Percentiles rank a stretch among this genome's conserved stretches.
Conservation (phyloP, 2,113 vertebrate species). For the Vimba vimba region DNA sequence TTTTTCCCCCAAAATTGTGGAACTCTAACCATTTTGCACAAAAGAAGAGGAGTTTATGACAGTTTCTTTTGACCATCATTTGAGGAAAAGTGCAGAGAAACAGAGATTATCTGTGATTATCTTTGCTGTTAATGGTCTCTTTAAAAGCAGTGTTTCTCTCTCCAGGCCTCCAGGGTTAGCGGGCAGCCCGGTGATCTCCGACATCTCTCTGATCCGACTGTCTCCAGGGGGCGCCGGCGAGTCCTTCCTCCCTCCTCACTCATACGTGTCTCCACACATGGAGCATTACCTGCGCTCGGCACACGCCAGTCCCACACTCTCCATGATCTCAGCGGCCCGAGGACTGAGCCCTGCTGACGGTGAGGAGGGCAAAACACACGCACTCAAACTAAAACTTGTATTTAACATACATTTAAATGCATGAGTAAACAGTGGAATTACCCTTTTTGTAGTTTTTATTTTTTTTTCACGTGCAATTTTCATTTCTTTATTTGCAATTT, state of each 20-base stretch:
- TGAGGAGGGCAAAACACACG: slow-evolving; percentile 69
- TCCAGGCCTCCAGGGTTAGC: slow-evolving; percentile 84
- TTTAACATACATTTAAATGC: not conserved
- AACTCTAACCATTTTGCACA: not conserved
- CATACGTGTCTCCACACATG: slow-evolving; percentile 89
- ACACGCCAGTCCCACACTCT: slow-evolving; percentile 90
- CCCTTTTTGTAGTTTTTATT: not conserved
- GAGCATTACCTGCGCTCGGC: slow-evolving; percentile 95
- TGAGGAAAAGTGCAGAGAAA: not conserved
- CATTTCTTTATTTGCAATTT: not conserved
- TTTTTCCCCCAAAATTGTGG: not conserved
- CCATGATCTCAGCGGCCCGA: slow-evolving; percentile 88
- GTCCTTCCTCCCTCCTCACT: slow-evolving; percentile 85
- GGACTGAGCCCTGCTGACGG: slow-evolving; percentile 89
- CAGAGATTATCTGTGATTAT: not conserved
- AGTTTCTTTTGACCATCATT: no score
- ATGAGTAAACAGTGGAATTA: not conserved
- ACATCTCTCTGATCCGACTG: slow-evolving; percentile 92
- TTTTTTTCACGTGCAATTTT: not conserved
- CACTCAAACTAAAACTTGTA: not conserved
- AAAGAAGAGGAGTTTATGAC: not conserved
- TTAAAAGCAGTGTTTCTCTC: not conserved
- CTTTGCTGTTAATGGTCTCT: not conserved
- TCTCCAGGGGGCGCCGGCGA: slow-evolving; percentile 85
- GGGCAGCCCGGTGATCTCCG: slow-evolving; percentile 89